Conservation (phyloP, 1,140 invertebrate species). For the Drosophila baimaii region DNA sequence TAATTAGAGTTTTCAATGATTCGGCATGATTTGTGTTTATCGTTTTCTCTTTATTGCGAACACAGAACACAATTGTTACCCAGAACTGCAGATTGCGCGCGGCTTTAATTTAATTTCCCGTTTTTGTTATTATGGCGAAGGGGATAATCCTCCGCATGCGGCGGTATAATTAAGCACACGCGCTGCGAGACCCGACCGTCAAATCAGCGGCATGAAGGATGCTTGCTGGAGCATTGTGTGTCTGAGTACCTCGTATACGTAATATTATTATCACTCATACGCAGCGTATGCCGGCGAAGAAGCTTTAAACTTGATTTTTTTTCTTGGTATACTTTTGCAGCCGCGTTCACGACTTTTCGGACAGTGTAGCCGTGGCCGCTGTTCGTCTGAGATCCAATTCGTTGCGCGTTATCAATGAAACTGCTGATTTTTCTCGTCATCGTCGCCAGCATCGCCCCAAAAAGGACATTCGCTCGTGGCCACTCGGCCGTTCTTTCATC, state of each 20-base stretch:
- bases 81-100: conserved; percentile 11
- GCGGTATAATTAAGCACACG: conserved; percentile 60
- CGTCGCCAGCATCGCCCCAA: conserved; percentile 73
- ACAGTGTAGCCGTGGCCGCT: conserved; percentile 35
- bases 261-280: conserved; percentile 10
- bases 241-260: conserved; percentile 22
- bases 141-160: not conserved
- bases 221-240: not conserved
- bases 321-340: conserved; percentile 29
- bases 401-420: conserved; percentile 79
- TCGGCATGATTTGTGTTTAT: not conserved
- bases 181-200: conserved; percentile 27
- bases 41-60: conserved; percentile 4
- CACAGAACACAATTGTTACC: not conserved
- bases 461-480: conserved; percentile 43
- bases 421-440: conserved; percentile 80
- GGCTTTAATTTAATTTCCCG: conserved; percentile 44
- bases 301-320: conserved; percentile 1
- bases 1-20: conserved; percentile 2
- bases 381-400: conserved; percentile 70
- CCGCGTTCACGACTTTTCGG: conserved; percentile 12
- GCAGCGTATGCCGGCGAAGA: not conserved
- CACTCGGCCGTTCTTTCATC: conserved; percentile 16
- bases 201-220: not conserved
- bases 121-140: conserved; percentile 19